Evolutionary conservation across 1,140 invertebrate species (phyloP).

Genomic region (Uloborus diversus): DNA sequence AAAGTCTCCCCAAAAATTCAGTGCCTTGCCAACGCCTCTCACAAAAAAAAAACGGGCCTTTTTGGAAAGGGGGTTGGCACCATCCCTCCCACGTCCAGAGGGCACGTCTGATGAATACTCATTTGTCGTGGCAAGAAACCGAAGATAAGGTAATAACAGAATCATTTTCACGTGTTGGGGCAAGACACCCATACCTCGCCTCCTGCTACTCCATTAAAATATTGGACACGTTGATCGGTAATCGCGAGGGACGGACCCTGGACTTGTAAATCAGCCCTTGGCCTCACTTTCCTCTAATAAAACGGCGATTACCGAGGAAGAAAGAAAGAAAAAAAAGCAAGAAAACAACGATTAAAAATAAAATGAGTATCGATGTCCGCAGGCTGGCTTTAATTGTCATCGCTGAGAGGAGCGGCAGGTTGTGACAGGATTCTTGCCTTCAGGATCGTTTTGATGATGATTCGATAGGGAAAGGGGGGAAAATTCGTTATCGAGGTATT

Average conservation of each 20-base stretch:
- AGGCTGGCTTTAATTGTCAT: slow-evolving; percentile 3
- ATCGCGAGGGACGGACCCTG: neutral
- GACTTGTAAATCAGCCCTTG: slow-evolving; percentile 7
- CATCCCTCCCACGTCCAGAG: neutral
- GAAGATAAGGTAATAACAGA: slow-evolving; percentile 23
- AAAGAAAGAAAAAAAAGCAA: neutral
- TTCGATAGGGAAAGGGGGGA: neutral
- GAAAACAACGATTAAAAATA: neutral
- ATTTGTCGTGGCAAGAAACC: slow-evolving; percentile 3
- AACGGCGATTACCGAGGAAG: neutral
- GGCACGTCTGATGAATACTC: neutral
- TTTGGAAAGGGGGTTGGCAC: no score
- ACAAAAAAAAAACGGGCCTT: no score
- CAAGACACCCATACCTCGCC: neutral
- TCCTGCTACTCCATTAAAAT: neutral
- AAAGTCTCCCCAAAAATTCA: no score
- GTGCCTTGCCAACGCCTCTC: no score
- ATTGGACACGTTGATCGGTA: neutral
- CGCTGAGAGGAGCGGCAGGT: neutral
- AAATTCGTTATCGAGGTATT: no score
- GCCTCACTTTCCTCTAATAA: neutral
- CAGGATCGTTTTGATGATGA: neutral
- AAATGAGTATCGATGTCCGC: neutral
- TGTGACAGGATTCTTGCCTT: neutral
- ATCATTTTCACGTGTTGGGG: slow-evolving; percentile 18